Evolutionary conservation across 2,888 invertebrate species (phyloP).

Genomic region (Melipona bicolor): DNA sequence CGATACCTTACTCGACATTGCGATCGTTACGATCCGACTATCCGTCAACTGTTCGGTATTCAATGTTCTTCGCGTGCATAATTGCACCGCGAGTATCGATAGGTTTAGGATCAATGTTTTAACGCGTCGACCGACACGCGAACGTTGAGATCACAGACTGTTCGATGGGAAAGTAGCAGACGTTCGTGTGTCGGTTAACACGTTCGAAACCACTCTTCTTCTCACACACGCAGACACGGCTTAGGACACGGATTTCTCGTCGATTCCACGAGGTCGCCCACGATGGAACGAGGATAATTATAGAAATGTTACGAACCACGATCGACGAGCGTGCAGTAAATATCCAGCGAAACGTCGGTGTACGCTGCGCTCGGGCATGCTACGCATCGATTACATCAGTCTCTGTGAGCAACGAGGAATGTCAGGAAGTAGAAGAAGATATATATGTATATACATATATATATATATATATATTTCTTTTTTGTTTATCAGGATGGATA

Average conservation of each 20-base stretch:
- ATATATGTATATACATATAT: neutral
- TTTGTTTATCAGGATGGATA: constrained; percentile 26
- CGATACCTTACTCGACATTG: neutral
- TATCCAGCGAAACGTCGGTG: constrained; percentile 17
- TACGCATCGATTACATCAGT: constrained; percentile 17
- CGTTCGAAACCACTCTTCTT: neutral
- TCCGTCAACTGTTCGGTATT: neutral
- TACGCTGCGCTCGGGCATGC: constrained; percentile 17
- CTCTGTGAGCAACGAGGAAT: constrained; percentile 28
- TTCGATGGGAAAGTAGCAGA: neutral
- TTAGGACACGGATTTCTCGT: neutral
- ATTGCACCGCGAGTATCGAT: neutral
- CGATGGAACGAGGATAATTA: constrained; percentile 30
- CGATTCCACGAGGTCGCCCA: constrained; percentile 11
- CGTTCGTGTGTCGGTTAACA: neutral
- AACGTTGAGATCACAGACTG: constrained; percentile 10
- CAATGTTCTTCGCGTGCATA: neutral
- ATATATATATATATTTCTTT: neutral
- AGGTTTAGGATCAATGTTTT: neutral
- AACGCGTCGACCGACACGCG: neutral
- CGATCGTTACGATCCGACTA: neutral
- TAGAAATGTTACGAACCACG: constrained; percentile 58
- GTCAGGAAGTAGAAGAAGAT: constrained; percentile 9
- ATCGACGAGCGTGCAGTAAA: constrained; percentile 51
- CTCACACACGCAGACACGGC: neutral